These are phyloP conservation scores for Lithosia quadra DNA, from an alignment of 2,888 invertebrate genomes.

Conservation along the genomic window DNA sequence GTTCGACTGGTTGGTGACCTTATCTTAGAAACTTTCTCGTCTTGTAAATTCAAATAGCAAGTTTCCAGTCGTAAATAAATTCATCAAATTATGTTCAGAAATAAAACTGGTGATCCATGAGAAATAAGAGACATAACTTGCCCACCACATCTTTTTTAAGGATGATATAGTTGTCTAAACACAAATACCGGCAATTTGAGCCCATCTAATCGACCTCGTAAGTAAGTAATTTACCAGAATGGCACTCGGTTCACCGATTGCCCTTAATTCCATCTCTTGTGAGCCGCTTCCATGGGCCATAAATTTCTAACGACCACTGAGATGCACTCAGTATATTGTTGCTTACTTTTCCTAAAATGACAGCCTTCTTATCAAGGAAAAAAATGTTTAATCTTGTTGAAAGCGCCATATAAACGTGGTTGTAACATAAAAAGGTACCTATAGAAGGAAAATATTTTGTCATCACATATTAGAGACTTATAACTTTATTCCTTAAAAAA, in stretches of 20 bases:
- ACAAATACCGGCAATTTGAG: conserved; percentile 7
- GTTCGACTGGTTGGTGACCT: not conserved
- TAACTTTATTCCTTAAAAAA: not conserved
- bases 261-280: conserved; percentile 42
- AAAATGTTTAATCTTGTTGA: not conserved
- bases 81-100: too few species aligned
- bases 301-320: conserved; percentile 40
- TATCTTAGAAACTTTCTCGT: not conserved
- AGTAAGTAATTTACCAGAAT: conserved; percentile 37
- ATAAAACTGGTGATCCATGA: too few species aligned
- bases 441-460: not conserved
- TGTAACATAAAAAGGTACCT: too few species aligned
- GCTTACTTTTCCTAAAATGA: conserved; percentile 9
- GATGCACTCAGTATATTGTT: conserved; percentile 20
- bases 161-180: not conserved
- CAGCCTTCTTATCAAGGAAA: not conserved
- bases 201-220: conserved; percentile 15
- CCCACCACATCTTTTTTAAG: not conserved
- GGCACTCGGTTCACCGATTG: conserved; percentile 25
- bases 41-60: too few species aligned
- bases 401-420: not conserved
- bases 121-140: too few species aligned
- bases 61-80: too few species aligned
- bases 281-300: conserved; percentile 41
- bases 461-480: not conserved